These are phyloP conservation scores for Drosophila pseudotalamancana DNA, from an alignment of 2,888 invertebrate species.

Conservation along the genomic window DNA sequence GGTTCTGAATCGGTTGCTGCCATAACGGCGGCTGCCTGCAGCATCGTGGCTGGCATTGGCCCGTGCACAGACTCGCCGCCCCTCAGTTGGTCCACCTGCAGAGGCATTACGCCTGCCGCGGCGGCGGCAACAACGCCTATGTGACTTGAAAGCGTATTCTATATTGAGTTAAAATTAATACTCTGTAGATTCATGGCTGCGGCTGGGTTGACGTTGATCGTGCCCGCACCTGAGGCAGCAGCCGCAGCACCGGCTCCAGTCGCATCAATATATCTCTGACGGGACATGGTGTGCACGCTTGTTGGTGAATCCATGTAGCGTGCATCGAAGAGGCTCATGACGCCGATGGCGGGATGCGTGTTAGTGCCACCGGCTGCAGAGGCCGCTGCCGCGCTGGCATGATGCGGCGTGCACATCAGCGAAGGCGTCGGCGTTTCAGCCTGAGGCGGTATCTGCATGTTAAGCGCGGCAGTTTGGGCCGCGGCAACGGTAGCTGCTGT, in stretches of 20 bases:
- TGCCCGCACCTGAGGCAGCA: conserved; percentile 71
- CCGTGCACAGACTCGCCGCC: conserved; percentile 31
- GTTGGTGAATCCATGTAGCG: conserved; percentile 88
- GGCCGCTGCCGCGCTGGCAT: conserved; percentile 54
- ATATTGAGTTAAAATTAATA: conserved; percentile 91
- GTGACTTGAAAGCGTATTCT: conserved; percentile 84
- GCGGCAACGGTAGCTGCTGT: conserved; percentile 81
- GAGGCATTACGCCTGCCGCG: conserved; percentile 52
- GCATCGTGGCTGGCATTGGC: conserved; percentile 52
- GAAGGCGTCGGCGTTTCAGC: conserved; percentile 85
- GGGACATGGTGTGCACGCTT: conserved; percentile 87
- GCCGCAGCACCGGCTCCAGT: conserved; percentile 70
- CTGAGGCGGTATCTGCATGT: conserved; percentile 85
- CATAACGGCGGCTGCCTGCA: conserved; percentile 69
- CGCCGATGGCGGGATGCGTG: conserved; percentile 86
- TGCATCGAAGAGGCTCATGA: conserved; percentile 89
- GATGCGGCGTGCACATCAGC: conserved; percentile 87
- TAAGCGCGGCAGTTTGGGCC: conserved; percentile 81
- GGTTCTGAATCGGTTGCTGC: conserved; percentile 60
- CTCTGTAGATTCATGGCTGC: conserved; percentile 90
- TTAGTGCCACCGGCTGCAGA: conserved; percentile 54
- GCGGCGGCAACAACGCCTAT: conserved; percentile 61
- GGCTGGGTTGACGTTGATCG: conserved; percentile 85
- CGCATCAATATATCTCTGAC: conserved; percentile 84
- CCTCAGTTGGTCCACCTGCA: conserved; percentile 43